phyloP scores from a whole-genome alignment of 2,888 invertebrate species.

The Aromia moschata region DNA sequence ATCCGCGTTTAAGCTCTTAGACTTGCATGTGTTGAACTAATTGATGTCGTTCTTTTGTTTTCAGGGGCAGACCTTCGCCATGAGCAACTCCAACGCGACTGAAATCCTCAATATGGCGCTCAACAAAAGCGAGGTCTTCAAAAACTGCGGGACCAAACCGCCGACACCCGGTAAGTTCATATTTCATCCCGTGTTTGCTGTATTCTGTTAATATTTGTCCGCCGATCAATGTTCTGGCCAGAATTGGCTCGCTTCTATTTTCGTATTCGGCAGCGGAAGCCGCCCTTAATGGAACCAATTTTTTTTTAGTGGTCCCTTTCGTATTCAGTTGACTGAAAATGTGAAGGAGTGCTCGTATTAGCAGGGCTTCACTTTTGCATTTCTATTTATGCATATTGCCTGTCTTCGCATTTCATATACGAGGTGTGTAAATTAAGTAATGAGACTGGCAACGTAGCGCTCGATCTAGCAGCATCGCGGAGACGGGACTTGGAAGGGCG shows the following conservation, averaged over 20 bases:
- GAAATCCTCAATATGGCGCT: conserved; percentile 22
- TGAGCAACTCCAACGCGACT: conserved; percentile 18
- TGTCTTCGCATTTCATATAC: too few species aligned
- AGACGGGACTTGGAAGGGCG: too few species aligned
- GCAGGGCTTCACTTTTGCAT: too few species aligned
- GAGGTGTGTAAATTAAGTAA: too few species aligned
- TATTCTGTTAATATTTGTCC: background rate
- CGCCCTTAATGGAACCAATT: too few species aligned
- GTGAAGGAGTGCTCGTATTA: too few species aligned
- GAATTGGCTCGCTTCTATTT: background rate
- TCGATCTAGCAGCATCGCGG: too few species aligned
- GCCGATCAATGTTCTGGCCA: background rate
- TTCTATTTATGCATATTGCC: too few species aligned
- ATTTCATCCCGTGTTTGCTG: background rate
- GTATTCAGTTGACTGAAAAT: too few species aligned
- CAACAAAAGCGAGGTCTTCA: conserved; percentile 33
- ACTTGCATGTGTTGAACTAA: too few species aligned
- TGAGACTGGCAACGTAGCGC: too few species aligned
- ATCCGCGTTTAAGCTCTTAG: too few species aligned
- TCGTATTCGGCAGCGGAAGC: background rate
- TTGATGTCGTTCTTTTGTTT: conserved; percentile 1
- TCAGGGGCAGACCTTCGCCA: conserved; percentile 3
- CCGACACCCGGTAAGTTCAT: conserved; percentile 37
- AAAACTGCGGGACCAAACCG: conserved; percentile 38
- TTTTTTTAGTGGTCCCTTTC: background rate